A percentile compares a stretch with the other conserved stretches of the same genome.
phyloP scores from a whole-genome alignment of 2,797 vertebrate genomes.

The Cottoperca gobio region DNA sequence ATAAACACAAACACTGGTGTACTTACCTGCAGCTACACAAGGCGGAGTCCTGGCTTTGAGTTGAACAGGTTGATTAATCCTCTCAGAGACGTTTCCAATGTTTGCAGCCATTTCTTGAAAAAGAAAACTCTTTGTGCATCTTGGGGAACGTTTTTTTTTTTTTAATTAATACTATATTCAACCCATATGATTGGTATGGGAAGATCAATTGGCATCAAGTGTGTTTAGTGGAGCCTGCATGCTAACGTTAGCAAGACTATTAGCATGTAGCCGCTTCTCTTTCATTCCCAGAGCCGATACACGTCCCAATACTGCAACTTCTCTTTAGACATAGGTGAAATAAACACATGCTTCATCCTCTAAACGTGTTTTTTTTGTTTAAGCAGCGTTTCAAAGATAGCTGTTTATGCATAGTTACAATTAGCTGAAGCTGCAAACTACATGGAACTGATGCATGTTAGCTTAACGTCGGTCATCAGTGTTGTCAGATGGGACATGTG shows the following conservation, averaged over 20 bases:
- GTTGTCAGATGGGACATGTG: too few species aligned
- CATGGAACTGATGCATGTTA: too few species aligned
- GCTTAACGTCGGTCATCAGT: too few species aligned
- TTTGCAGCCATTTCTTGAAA: not conserved
- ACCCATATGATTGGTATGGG: too few species aligned
- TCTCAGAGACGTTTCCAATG: not conserved
- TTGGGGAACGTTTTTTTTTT: not conserved
- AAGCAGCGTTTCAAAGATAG: not conserved
- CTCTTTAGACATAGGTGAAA: not conserved
- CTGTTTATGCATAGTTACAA: accelerated
- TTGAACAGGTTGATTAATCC: not conserved
- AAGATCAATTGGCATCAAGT: too few species aligned
- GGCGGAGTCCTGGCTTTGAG: not conserved
- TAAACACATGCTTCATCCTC: not conserved
- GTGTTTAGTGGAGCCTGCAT: too few species aligned
- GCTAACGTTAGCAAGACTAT: not conserved
- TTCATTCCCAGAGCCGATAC: not conserved
- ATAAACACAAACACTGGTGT: not conserved
- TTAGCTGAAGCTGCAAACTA: not conserved
- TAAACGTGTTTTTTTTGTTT: not conserved
- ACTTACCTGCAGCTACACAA: not conserved
- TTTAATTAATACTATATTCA: too few species aligned
- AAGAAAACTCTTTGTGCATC: not conserved
- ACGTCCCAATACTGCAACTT: too few species aligned
- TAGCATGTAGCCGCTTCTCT: not conserved